These are phyloP conservation scores for Diaperis boleti DNA, from an alignment of 2,888 invertebrate species.

Conservation along the genomic window DNA sequence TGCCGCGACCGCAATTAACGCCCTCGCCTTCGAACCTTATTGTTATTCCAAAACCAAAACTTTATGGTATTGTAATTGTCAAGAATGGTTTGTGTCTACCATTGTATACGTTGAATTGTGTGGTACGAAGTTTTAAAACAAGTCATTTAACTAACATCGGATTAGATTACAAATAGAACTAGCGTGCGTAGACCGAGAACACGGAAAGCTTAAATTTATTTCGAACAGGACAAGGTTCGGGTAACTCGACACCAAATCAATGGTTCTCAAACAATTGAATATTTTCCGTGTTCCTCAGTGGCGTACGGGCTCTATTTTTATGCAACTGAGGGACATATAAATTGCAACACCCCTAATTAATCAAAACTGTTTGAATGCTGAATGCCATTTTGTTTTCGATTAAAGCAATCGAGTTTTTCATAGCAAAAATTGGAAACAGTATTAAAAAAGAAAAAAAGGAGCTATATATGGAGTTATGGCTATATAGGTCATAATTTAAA, in stretches of 20 bases:
- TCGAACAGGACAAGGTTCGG: conserved; percentile 42
- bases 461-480: no score
- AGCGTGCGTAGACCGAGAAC: conserved; percentile 47
- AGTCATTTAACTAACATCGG: conserved; percentile 53
- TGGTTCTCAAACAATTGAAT: conserved; percentile 30
- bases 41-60: conserved; percentile 46
- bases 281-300: not conserved
- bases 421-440: no score
- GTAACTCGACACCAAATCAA: conserved; percentile 45
- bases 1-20: not conserved
- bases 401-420: no score
- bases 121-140: conserved; percentile 49
- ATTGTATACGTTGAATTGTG: conserved; percentile 51
- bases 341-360: no score
- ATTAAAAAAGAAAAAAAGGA: no score
- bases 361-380: no score
- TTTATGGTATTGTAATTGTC: conserved; percentile 53
- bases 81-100: conserved; percentile 49
- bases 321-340: no score
- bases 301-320: no score
- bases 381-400: no score
- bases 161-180: conserved; percentile 55
- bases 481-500: no score
- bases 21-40: conserved; percentile 31
- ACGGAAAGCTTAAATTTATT: conserved; percentile 48